Evolutionary conservation across 1,140 invertebrate species (phyloP).

Genomic region (Drosophila persimilis): DNA sequence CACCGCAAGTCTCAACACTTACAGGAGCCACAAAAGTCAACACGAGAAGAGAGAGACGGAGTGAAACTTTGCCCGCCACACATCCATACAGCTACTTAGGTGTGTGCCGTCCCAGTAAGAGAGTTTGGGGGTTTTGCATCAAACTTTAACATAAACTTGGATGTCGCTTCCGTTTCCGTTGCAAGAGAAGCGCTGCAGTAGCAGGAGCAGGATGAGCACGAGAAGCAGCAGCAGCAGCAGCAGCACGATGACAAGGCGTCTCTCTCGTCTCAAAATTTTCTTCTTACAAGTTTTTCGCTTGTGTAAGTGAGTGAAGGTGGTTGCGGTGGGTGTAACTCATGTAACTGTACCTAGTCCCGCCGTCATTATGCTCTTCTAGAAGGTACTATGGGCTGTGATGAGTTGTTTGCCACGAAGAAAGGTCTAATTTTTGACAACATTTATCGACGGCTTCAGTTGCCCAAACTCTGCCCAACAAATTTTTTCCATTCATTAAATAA

Average conservation of each 20-base stretch:
- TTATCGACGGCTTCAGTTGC: too few relatives aligned
- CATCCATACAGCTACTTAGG: constrained; percentile 65
- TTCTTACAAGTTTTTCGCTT: constrained; percentile 28
- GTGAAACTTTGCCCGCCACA: constrained; percentile 56
- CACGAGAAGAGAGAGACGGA: constrained; percentile 36
- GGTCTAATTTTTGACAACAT: too few relatives aligned
- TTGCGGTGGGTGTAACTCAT: constrained; percentile 10
- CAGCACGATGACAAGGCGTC: constrained; percentile 30
- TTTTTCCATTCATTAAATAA: too few relatives aligned
- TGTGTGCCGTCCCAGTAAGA: constrained; percentile 9
- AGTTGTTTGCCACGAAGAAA: too few relatives aligned
- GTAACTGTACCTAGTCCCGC: constrained; percentile 17
- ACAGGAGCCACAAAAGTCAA: constrained; percentile 72
- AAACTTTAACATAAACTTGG: constrained; percentile 80
- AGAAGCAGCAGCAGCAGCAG: background rate
- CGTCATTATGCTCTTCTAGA: constrained; percentile 14
- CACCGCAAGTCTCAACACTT: constrained; percentile 61
- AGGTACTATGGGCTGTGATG: too few relatives aligned
- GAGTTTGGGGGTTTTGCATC: constrained; percentile 61
- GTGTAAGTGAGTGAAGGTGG: constrained; percentile 14
- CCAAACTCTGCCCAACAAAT: too few relatives aligned
- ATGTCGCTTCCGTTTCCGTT: constrained; percentile 75
- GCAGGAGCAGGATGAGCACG: too few relatives aligned
- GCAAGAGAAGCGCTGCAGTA: constrained; percentile 8
- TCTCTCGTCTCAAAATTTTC: constrained; percentile 17